A percentile compares a stretch with the other conserved stretches of the same genome.
phyloP scores from a whole-genome alignment of 2,113 vertebrate genomes.

The Oophaga pumilio region DNA sequence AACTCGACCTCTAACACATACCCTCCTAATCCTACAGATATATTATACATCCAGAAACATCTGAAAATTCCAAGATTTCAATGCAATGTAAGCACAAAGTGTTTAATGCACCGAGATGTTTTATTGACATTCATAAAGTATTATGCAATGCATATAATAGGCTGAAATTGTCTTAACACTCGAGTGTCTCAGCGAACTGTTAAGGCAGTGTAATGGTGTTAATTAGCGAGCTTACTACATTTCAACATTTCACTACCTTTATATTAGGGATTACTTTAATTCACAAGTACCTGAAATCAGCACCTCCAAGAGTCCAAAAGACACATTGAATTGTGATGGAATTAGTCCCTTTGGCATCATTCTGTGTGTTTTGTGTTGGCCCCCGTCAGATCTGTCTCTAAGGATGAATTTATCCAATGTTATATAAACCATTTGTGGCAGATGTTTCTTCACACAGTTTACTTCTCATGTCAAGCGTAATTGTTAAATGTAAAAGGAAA shows the following conservation, averaged over 20 bases:
- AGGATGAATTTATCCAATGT: constrained; percentile 67
- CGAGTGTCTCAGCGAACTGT: not conserved
- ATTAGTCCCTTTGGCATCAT: constrained; percentile 49
- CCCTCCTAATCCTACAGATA: not conserved
- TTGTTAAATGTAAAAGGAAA: constrained; percentile 59
- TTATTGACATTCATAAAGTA: not conserved
- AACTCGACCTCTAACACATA: too few relatives aligned
- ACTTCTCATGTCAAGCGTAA: constrained; percentile 66
- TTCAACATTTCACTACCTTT: not conserved
- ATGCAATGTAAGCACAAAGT: not conserved
- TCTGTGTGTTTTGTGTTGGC: constrained; percentile 61
- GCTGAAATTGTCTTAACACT: constrained; percentile 25
- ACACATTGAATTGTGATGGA: constrained; percentile 48
- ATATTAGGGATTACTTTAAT: not conserved
- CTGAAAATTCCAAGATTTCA: not conserved
- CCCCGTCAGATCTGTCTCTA: constrained; percentile 60
- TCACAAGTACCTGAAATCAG: constrained; percentile 33
- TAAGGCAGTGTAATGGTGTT: constrained; percentile 6
- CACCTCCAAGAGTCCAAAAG: constrained; percentile 51
- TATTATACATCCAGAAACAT: not conserved
- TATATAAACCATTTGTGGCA: constrained; percentile 67
- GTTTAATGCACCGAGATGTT: not conserved
- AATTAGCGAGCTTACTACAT: constrained; percentile 2
- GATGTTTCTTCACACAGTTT: constrained; percentile 67
- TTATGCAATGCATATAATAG: not conserved